Conservation (phyloP, 2,888 invertebrate genomes). For the Thereva nobilitata region DNA sequence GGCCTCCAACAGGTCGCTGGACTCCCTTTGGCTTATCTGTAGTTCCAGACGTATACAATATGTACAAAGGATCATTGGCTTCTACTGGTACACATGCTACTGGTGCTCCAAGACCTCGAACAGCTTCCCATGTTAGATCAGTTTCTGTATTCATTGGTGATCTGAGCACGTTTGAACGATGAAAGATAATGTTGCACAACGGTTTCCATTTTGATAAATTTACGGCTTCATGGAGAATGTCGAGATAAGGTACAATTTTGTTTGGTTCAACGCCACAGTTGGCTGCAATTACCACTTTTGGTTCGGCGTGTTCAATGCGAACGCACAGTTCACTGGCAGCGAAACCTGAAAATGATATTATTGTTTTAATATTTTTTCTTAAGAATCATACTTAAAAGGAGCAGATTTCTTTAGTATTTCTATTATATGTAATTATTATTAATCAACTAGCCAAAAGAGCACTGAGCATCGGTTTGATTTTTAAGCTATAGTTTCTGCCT, state of each 20-base stretch:
- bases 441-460: too few relatives aligned
- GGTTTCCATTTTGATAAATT: conserved; percentile 74
- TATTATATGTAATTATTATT: too few relatives aligned
- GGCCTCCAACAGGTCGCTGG: conserved; percentile 84
- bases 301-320: conserved; percentile 85
- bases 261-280: conserved; percentile 91
- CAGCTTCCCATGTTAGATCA: conserved; percentile 79
- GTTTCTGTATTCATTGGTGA: conserved; percentile 66
- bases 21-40: conserved; percentile 78
- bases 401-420: too few relatives aligned
- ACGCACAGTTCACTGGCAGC: conserved; percentile 85
- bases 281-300: conserved; percentile 85
- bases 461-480: too few relatives aligned
- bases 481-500: too few relatives aligned
- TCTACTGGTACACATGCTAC: conserved; percentile 84
- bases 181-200: conserved; percentile 79
- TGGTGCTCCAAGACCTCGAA: conserved; percentile 67
- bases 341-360: conserved; percentile 65
- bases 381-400: too few relatives aligned
- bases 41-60: conserved; percentile 91
- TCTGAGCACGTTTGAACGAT: conserved; percentile 70
- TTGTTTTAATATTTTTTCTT: too few relatives aligned
- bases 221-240: conserved; percentile 65
- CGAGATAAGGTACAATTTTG: conserved; percentile 66
- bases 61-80: conserved; percentile 87